phyloP scores from a whole-genome alignment of 2,888 invertebrate species.

The Trichogramma dendrolimi region DNA sequence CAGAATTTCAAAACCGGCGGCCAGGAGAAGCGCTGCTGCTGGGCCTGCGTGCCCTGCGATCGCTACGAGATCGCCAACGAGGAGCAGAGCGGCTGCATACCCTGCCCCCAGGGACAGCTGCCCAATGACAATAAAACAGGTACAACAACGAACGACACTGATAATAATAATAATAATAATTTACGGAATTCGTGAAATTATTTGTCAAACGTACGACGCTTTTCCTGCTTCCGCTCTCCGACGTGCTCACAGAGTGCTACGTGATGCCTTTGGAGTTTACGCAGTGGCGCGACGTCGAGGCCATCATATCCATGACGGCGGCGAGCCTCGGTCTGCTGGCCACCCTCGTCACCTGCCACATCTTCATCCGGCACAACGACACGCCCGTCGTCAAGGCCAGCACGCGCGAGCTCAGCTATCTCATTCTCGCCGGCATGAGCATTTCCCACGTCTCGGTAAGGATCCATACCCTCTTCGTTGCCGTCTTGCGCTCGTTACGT shows the following conservation, averaged over 20 bases:
- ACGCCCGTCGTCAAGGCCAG: constrained; percentile 76
- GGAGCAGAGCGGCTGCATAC: constrained; percentile 57
- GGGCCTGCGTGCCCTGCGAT: constrained; percentile 70
- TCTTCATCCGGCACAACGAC: constrained; percentile 66
- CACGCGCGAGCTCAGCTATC: constrained; percentile 64
- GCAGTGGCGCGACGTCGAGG: constrained; percentile 61
- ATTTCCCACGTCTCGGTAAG: constrained; percentile 41
- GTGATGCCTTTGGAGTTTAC: constrained; percentile 61
- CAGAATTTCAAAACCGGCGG: constrained; percentile 60
- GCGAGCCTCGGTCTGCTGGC: constrained; percentile 62
- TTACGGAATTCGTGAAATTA: neutral
- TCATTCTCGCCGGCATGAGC: constrained; percentile 61
- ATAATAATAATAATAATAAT: too few relatives aligned
- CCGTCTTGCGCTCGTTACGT: neutral
- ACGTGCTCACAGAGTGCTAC: constrained; percentile 54
- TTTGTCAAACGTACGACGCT: neutral
- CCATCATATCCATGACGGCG: constrained; percentile 60
- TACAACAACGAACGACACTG: constrained; percentile 40
- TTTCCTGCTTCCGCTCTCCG: neutral
- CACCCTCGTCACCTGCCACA: constrained; percentile 59
- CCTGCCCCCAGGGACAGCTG: constrained; percentile 62
- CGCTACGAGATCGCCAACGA: constrained; percentile 60
- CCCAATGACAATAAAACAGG: constrained; percentile 64
- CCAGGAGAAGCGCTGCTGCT: constrained; percentile 67
- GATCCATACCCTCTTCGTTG: constrained; percentile 10